These are phyloP conservation scores for Vulpes ferrilata DNA, from an alignment of 2,113 vertebrate genomes.

Conservation along the genomic window DNA sequence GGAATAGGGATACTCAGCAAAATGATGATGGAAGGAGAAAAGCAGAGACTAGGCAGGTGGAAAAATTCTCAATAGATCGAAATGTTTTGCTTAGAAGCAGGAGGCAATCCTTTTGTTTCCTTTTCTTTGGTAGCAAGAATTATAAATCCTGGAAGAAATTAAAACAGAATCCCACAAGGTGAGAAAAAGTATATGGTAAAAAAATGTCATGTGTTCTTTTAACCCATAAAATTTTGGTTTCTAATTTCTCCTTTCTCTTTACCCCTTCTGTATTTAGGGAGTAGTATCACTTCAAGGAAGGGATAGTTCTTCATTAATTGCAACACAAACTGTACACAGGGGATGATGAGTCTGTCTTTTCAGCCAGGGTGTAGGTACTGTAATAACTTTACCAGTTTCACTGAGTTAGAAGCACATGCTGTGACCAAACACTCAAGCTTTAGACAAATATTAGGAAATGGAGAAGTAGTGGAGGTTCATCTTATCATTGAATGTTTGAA, in stretches of 20 bases:
- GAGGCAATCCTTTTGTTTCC: background rate
- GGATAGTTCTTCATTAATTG: background rate
- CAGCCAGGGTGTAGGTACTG: background rate
- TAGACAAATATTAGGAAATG: background rate
- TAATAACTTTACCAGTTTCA: background rate
- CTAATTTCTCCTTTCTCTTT: conserved; percentile 25
- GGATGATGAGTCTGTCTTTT: background rate
- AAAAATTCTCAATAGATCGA: conserved; percentile 3
- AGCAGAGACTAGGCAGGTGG: background rate
- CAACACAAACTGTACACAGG: background rate
- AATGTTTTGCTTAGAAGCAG: conserved; percentile 15
- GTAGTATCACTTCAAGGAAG: background rate
- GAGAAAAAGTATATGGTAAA: background rate
- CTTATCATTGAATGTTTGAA: background rate
- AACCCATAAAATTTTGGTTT: background rate
- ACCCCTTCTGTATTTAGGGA: background rate
- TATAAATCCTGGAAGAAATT: conserved; percentile 27
- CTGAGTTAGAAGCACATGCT: conserved; percentile 12
- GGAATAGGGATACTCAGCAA: background rate
- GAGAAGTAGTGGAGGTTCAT: background rate
- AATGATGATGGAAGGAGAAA: background rate
- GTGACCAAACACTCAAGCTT: conserved; percentile 5
- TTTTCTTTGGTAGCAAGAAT: conserved; percentile 43
- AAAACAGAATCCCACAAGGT: background rate
- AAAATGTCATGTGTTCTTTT: background rate